phyloP scores from a whole-genome alignment of 2,113 vertebrate species.

The Tragelaphus scriptus region DNA sequence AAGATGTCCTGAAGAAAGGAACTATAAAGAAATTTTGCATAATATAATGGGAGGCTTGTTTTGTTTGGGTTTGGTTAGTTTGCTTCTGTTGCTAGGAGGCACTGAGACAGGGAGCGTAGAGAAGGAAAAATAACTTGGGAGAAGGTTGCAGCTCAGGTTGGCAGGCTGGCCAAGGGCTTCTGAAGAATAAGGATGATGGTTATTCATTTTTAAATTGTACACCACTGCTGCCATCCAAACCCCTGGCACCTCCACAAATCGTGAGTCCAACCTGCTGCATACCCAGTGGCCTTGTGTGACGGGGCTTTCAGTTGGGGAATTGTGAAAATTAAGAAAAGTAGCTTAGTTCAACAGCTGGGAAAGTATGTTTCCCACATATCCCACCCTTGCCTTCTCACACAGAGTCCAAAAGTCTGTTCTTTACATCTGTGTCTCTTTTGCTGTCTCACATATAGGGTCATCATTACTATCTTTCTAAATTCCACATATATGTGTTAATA shows the following conservation, averaged over 20 bases:
- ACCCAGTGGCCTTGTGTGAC: neutral
- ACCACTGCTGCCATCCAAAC: neutral
- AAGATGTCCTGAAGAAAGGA: neutral
- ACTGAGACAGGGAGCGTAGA: neutral
- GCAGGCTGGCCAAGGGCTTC: neutral
- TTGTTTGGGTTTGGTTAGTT: conserved; percentile 12
- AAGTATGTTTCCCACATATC: neutral
- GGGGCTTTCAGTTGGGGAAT: neutral
- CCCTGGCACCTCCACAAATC: neutral
- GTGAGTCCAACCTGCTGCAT: neutral
- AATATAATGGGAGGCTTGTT: neutral
- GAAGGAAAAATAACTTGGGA: neutral
- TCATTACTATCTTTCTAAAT: neutral
- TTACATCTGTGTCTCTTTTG: neutral
- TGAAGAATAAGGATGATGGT: neutral
- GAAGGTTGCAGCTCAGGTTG: neutral
- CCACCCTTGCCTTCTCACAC: neutral
- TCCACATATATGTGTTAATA: neutral
- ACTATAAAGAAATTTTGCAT: neutral
- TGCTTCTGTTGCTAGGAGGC: conserved; percentile 17
- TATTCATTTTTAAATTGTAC: conserved; percentile 20
- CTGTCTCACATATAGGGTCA: neutral
- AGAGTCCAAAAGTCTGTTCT: neutral
- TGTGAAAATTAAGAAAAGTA: conserved; percentile 1
- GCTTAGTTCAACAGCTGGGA: conserved; percentile 8